These are phyloP conservation scores for Psococerastis gibbosa DNA, from an alignment of 2,888 invertebrate genomes.

Conservation along the genomic window DNA sequence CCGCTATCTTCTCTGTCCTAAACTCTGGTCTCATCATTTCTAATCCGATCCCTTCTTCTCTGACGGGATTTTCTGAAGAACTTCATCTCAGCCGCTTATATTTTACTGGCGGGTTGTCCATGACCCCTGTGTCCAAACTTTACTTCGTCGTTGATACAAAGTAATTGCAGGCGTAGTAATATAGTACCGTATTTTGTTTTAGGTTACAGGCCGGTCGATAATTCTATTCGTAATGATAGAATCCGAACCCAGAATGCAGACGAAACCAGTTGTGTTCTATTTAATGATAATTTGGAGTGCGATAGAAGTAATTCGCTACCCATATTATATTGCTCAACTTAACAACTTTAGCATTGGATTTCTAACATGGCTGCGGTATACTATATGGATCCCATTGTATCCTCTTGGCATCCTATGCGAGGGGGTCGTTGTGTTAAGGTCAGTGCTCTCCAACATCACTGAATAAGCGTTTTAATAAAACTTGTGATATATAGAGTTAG, in stretches of 20 bases:
- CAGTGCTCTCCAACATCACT: constrained; percentile 12
- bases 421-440: constrained; percentile 50
- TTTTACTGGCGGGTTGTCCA: no score
- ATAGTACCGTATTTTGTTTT: no score
- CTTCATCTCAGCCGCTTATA: no score
- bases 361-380: constrained; percentile 83
- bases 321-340: constrained; percentile 71
- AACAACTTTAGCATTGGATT: constrained; percentile 51
- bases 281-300: constrained; percentile 68
- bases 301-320: constrained; percentile 75
- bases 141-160: no score
- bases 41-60: no score
- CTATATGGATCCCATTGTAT: constrained; percentile 84
- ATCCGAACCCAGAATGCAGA: constrained; percentile 68
- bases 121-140: no score
- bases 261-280: constrained; percentile 70
- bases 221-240: constrained; percentile 68
- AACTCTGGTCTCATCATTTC: no score
- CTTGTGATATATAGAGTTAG: neutral
- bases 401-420: constrained; percentile 80
- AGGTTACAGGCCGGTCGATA: constrained; percentile 54
- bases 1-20: no score
- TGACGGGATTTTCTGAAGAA: no score
- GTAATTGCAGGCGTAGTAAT: no score
- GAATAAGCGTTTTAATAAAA: neutral